A percentile compares a stretch with the other conserved stretches of the same genome.
phyloP scores from a whole-genome alignment of 2,888 invertebrate species.

The Galerucella nymphaeae region DNA sequence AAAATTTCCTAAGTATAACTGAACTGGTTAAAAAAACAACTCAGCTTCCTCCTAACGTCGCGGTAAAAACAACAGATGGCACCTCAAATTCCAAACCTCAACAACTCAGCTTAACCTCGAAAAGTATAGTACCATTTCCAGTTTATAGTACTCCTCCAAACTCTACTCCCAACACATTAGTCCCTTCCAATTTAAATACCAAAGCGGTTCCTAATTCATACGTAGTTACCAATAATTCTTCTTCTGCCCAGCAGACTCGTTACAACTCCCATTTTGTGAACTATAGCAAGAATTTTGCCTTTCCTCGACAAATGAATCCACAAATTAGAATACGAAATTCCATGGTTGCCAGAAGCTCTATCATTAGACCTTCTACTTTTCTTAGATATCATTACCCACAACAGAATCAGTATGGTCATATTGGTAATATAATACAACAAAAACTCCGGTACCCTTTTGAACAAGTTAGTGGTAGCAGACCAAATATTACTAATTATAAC shows the following conservation, averaged over 20 bases:
- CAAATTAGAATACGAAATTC: not conserved
- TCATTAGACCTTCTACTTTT: not conserved
- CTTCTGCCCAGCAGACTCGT: not conserved
- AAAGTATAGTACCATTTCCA: not conserved
- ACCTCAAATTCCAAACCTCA: not conserved
- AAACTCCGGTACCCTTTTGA: not conserved
- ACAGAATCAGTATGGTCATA: not conserved
- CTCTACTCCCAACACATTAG: not conserved
- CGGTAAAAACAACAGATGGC: not conserved
- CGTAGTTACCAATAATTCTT: not conserved
- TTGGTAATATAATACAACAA: not conserved
- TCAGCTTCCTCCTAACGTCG: too few species aligned
- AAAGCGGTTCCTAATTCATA: not conserved
- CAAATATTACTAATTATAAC: slow-evolving; percentile 1
- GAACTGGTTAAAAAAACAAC: not conserved
- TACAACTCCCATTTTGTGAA: not conserved
- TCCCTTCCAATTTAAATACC: not conserved
- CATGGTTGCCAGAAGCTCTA: not conserved
- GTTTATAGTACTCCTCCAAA: not conserved
- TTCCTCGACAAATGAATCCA: not conserved
- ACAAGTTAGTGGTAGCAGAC: not conserved
- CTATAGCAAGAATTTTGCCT: not conserved
- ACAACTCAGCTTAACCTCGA: not conserved
- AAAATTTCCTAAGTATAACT: not conserved
- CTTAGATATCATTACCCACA: not conserved